Evolutionary conservation across 1,140 invertebrate genomes (phyloP).

Genomic region (Heliconius hewitsoni): DNA sequence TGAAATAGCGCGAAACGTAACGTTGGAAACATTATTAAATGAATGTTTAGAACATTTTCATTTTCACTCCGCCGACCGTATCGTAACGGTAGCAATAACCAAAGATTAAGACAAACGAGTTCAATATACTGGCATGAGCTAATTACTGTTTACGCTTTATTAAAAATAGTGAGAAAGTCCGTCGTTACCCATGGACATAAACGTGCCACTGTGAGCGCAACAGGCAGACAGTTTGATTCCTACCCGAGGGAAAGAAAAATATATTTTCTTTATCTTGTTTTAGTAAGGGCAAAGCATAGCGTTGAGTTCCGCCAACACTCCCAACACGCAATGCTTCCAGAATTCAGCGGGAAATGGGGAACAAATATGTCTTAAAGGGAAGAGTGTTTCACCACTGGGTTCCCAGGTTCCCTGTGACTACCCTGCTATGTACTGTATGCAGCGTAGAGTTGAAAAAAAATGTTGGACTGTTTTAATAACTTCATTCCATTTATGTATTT

Average conservation of each 20-base stretch:
- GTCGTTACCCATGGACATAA: too few relatives aligned
- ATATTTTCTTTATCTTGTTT: too few relatives aligned
- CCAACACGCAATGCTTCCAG: not conserved
- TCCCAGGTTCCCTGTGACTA: not conserved
- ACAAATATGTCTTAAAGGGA: not conserved
- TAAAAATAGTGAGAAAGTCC: not conserved
- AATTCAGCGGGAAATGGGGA: not conserved
- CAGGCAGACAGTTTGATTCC: too few relatives aligned
- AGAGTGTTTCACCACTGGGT: not conserved
- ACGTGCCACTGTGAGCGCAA: not conserved
- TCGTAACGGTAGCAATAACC: conserved; percentile 7
- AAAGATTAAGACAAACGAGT: conserved; percentile 12
- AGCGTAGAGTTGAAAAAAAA: not conserved
- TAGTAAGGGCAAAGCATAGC: not conserved
- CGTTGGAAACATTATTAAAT: conserved; percentile 3
- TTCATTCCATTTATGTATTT: too few relatives aligned
- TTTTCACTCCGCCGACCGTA: not conserved
- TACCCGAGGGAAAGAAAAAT: too few relatives aligned
- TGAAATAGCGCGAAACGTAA: not conserved
- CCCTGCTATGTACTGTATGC: not conserved
- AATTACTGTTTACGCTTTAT: conserved; percentile 5
- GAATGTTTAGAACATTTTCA: conserved; percentile 9
- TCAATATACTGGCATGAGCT: not conserved
- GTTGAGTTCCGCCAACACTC: not conserved
- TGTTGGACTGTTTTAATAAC: too few relatives aligned